A percentile compares a stretch with the other conserved stretches of the same genome.
Conservation (phyloP, 2,888 invertebrate species). For the Neria commutata region DNA sequence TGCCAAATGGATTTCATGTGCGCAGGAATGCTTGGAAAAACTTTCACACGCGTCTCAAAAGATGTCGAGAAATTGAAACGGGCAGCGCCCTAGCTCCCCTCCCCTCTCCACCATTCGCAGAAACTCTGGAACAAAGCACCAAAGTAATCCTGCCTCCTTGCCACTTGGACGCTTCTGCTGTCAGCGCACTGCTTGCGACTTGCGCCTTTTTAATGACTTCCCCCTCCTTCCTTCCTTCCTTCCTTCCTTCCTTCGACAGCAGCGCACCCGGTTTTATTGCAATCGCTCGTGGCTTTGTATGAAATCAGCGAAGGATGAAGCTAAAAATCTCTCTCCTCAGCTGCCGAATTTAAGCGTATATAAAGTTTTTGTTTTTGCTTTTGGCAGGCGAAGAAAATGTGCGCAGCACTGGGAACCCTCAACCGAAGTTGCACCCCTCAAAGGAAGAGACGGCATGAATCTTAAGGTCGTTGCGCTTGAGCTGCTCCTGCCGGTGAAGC, state of each 20-base stretch:
- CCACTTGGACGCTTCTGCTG: not conserved
- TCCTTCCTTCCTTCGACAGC: not conserved
- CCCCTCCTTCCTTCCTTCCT: not conserved
- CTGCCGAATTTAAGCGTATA: too few species aligned
- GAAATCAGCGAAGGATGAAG: constrained; percentile 32
- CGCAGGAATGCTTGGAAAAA: constrained; percentile 30
- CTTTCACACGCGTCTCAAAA: constrained; percentile 48
- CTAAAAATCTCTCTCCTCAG: constrained; percentile 10
- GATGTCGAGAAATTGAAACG: constrained; percentile 27
- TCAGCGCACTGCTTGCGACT: too few species aligned
- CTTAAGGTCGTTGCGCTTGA: constrained; percentile 51
- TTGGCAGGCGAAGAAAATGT: not conserved
- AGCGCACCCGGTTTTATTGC: not conserved
- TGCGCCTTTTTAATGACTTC: too few species aligned
- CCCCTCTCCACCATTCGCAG: not conserved
- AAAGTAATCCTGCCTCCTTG: not conserved
- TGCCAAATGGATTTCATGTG: too few species aligned
- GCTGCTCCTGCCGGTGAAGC: constrained; percentile 22
- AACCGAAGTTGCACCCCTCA: too few species aligned
- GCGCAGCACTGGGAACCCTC: too few species aligned
- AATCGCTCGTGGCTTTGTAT: constrained; percentile 2
- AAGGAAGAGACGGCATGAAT: not conserved
- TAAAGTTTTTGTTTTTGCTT: not conserved
- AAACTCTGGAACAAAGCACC: not conserved
- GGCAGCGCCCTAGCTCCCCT: not conserved